phyloP scores from a whole-genome alignment of 2,888 invertebrate genomes.

The Schrankia costaestrigalis region DNA sequence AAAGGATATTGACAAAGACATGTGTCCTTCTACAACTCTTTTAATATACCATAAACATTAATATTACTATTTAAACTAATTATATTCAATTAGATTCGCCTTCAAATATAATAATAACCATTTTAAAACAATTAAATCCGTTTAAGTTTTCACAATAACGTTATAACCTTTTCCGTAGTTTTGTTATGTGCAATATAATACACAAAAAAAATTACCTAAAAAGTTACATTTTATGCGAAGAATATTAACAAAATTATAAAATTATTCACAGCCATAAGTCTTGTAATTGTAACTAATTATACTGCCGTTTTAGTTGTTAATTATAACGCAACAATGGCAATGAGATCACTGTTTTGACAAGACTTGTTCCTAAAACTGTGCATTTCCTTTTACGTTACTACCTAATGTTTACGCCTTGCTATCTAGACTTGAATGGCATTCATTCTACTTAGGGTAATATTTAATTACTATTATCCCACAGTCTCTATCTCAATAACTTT shows the following conservation, averaged over 20 bases:
- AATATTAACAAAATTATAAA: constrained; percentile 22
- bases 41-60: background rate
- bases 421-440: constrained; percentile 21
- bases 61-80: background rate
- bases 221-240: constrained; percentile 11
- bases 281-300: constrained; percentile 26
- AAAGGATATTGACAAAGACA: no score
- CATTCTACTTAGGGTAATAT: no score
- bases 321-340: constrained; percentile 53
- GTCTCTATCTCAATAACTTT: no score
- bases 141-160: constrained; percentile 4
- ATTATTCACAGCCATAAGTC: constrained; percentile 30
- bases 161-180: constrained; percentile 12
- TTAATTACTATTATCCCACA: no score
- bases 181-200: background rate
- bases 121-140: constrained; percentile 4
- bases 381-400: constrained; percentile 53
- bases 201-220: constrained; percentile 17
- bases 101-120: background rate
- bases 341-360: constrained; percentile 43
- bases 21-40: no score
- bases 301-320: constrained; percentile 46
- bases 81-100: background rate
- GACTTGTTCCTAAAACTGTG: constrained; percentile 40
- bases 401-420: background rate